These are phyloP conservation scores for Cuculus canorus DNA, from an alignment of 2,797 vertebrate genomes.

Conservation along the genomic window DNA sequence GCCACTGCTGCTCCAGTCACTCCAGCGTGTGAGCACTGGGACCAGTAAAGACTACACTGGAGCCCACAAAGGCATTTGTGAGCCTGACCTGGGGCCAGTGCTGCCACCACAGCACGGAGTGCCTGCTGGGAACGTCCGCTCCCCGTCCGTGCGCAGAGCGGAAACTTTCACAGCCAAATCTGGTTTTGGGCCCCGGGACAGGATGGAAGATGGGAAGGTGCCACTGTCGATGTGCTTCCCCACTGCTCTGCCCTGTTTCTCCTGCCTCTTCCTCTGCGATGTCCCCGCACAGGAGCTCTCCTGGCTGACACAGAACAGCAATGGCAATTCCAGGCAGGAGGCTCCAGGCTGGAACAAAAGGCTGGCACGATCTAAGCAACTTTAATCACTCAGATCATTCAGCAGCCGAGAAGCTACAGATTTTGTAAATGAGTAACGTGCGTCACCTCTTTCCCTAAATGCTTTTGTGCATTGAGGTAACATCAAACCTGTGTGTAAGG, in stretches of 20 bases:
- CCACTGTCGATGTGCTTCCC: neutral
- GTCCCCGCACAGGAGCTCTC: neutral
- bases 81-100: neutral
- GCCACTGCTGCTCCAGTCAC: neutral
- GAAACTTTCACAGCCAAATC: neutral
- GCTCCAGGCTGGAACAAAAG: neutral
- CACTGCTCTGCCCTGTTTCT: accelerated
- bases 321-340: neutral
- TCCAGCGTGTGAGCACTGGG: neutral
- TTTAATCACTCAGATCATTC: neutral
- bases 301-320: neutral
- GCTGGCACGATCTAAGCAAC: accelerated
- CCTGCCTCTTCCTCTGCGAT: neutral
- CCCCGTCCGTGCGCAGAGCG: neutral
- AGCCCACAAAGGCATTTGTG: neutral
- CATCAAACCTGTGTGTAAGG: neutral
- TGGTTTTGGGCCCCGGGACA: neutral
- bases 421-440: neutral
- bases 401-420: neutral
- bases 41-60: too few species aligned
- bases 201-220: neutral
- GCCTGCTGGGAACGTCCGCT: neutral
- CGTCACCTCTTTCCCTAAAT: neutral
- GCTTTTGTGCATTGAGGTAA: neutral
- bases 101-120: neutral